These are phyloP conservation scores for Dryoscopus gambensis DNA, from an alignment of 2,113 vertebrate genomes.

Conservation along the genomic window DNA sequence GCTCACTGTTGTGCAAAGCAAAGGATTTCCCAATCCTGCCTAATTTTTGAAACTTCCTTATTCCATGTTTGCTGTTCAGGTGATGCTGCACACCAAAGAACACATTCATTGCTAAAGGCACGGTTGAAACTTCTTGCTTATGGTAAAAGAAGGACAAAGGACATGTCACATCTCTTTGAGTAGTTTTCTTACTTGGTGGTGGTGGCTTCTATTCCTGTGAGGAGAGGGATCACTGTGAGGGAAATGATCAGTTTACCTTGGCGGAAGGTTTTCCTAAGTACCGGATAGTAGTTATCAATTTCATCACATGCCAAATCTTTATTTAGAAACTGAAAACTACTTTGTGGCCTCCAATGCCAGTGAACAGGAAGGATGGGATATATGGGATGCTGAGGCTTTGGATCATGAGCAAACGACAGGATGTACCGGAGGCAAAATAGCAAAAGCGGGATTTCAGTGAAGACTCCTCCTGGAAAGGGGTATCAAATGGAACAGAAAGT, in stretches of 20 bases:
- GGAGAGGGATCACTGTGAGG: not conserved
- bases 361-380: not conserved
- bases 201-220: not conserved
- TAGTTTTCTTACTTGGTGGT: not conserved
- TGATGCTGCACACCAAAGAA: not conserved
- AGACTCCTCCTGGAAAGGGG: not conserved
- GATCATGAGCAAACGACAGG: not conserved
- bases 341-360: not conserved
- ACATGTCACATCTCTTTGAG: not conserved
- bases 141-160: not conserved
- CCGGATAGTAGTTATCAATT: not conserved
- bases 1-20: not conserved
- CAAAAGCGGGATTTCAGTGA: not conserved
- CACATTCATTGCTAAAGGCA: not conserved
- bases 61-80: not conserved
- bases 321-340: not conserved
- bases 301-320: not conserved
- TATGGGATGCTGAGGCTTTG: not conserved
- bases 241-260: not conserved
- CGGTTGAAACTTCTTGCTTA: not conserved
- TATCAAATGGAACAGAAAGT: not conserved
- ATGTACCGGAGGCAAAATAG: not conserved
- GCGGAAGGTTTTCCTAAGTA: not conserved
- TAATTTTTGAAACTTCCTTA: constrained; percentile 37
- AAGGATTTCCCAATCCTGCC: constrained; percentile 41